Percentiles rank a stretch among this genome's conserved stretches.
Evolutionary conservation across 2,113 vertebrate genomes (phyloP).

Genomic region (Xenus cinereus): DNA sequence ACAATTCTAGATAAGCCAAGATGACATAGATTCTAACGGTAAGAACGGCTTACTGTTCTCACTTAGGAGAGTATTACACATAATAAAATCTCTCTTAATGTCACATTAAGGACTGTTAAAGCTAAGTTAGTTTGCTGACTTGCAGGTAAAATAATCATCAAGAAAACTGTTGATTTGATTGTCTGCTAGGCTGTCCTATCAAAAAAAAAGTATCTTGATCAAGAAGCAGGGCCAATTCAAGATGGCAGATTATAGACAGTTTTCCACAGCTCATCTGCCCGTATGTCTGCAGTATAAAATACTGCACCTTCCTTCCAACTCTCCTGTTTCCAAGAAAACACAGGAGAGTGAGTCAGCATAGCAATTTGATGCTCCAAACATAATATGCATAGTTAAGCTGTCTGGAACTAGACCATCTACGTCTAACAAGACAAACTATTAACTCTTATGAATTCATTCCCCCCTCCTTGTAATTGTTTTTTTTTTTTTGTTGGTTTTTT

Average conservation of each 20-base stretch:
- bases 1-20: neutral
- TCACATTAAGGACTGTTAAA: neutral
- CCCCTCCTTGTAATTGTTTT: rapidly evolving
- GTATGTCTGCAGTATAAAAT: neutral
- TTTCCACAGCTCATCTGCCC: neutral
- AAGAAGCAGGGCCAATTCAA: neutral
- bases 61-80: neutral
- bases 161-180: neutral
- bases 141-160: neutral
- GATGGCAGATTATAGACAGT: neutral
- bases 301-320: neutral
- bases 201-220: neutral
- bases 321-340: neutral
- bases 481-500: too few relatives aligned
- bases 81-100: neutral
- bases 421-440: neutral
- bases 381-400: neutral
- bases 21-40: neutral
- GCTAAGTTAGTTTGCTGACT: neutral
- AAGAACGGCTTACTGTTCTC: neutral
- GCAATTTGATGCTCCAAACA: neutral
- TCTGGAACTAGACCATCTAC: neutral
- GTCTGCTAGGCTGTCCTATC: neutral
- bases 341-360: neutral
- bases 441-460: neutral